Evolutionary conservation across 1,140 invertebrate genomes (phyloP), one percentile per base, ranked within the genome.

Genomic region (Trachymyrmex septentrionalis): DNA sequence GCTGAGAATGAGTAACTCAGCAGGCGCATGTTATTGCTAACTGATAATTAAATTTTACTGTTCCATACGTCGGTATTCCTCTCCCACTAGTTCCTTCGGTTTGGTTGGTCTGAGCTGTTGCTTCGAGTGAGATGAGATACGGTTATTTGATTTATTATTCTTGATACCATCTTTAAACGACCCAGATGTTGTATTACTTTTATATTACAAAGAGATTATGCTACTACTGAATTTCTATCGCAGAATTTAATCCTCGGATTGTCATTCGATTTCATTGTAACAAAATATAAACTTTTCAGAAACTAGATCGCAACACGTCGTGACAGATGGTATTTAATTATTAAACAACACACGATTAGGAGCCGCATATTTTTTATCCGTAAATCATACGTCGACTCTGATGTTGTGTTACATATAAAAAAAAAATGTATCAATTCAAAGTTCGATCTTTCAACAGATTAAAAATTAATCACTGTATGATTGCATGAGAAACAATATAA

Each of bases 1-100:
- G 67, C 44, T 48, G 77, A 53, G 85, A 71, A 63, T 55, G 86
- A 87, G 48, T 81, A 88, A 71, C 59, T 67, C 27, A 38, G 44
- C 50, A 59, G 59, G 85, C 55, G 50, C 87, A 82, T 80, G 85
- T 90, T 90, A 90, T 86, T 88, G 87, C 85, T 77, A 85, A 69
- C 85, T 84, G 84, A 90, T 90, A 90, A 90, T 90, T 90, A 87
- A 88, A 88, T 88, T 84, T 88, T 89, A 89, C 24, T 89, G 86
- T 85, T 89, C 27, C 44, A 27, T 53, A 63, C 53, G 50, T 44
- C 55, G 21, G 50, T 27, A 34, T 73, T 69, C 61, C 72, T 30
- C 66, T 88, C 34, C 66, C 44, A 12, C 53, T 14, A 16, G 6
- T 71, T 27, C 34, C 59, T 69, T 53, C 67, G 19, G 16, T 55